A percentile compares a stretch with the other conserved stretches of the same genome.
Evolutionary conservation across 1,140 invertebrate species (phyloP).

Genomic region (Drosophila malerkotliana): DNA sequence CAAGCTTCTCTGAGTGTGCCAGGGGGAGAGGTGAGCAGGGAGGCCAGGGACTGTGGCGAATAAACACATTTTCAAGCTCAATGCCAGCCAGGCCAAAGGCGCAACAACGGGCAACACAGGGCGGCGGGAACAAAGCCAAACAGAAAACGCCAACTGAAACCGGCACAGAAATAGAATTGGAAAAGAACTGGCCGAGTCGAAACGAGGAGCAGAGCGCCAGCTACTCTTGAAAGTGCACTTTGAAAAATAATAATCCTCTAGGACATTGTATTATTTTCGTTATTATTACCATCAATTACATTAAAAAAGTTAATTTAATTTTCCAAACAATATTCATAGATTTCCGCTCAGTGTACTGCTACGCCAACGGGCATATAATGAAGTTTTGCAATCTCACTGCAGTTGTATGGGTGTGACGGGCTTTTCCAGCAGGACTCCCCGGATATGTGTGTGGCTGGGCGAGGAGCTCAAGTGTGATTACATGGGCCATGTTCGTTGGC

Average conservation of each 20-base stretch:
- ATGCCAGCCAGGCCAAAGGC: slow-evolving; percentile 64
- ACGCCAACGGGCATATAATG: slow-evolving; percentile 71
- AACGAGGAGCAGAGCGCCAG: neutral
- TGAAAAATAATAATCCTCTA: neutral
- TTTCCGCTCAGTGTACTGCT: slow-evolving; percentile 6
- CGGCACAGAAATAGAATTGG: slow-evolving; percentile 67
- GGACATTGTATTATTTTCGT: too few species aligned
- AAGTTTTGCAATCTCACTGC: slow-evolving; percentile 78
- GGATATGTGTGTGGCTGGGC: slow-evolving; percentile 19
- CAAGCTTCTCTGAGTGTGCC: slow-evolving; percentile 1
- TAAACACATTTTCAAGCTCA: slow-evolving; percentile 82
- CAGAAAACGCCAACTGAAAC: slow-evolving; percentile 46
- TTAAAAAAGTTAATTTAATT: neutral
- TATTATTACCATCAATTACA: too few species aligned
- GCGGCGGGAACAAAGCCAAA: slow-evolving; percentile 71
- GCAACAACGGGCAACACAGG: slow-evolving; percentile 33
- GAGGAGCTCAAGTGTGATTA: slow-evolving; percentile 77
- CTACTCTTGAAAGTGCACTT: slow-evolving; percentile 20
- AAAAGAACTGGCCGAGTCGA: slow-evolving; percentile 54
- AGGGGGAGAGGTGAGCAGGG: neutral
- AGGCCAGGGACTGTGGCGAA: slow-evolving; percentile 38
- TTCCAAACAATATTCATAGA: neutral
- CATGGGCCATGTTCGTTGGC: slow-evolving; percentile 77
- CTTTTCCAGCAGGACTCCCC: slow-evolving; percentile 17
- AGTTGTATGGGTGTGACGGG: slow-evolving; percentile 16